Base-by-base conservation (phyloP, 2,113 vertebrate species). In the Paraplagusia blochii region DNA sequence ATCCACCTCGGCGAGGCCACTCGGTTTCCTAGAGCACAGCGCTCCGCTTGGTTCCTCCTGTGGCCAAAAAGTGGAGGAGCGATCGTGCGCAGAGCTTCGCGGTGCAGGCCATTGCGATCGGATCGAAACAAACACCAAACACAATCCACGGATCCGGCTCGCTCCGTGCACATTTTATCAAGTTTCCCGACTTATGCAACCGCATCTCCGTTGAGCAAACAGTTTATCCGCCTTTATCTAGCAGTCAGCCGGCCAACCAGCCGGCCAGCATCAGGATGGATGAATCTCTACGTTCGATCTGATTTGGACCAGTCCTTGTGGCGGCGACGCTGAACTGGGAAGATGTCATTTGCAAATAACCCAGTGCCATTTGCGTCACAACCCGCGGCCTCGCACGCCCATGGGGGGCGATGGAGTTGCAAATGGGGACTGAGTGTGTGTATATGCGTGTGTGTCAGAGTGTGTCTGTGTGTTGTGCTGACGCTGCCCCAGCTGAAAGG, bases 171-270 rank as follows among this genome's bases (percentile, higher is more conserved):
- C 71, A 58, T 80, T 84, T 85, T 61, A 81, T 88, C 76, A 87
- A 89, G 87, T 89, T 89, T 85, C 40, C 71, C 43, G 79, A 86
- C 81, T 89, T 89, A 87, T 82, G 85, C 84, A 89, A 87, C 76
- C 79, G 74, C 69, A 84, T 85, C 82, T 65, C 72, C 66, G 69
- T 62, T 57, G 67, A 76, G 67, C 72, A 66, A 80, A 69, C 74
- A 40, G 76, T 73, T 71, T 53, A 71, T 76, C 78, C 69, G 72
- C 78, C 68, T 59, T 44, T 64, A 73, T 65, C 58, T 58, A 62
- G 70, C 68, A 74, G 74, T 63, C 72, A 56, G 57, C 70, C n/a
- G n/a, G n/a, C n/a, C n/a, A n/a, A n/a, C n/a, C 68, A 74, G 74
- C 62, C 72, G 53, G 57, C 70, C 53, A 42, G 57, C 64, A 35